Conservation (phyloP, 2,797 vertebrate species). For the Oreonectes daqikongensis region DNA sequence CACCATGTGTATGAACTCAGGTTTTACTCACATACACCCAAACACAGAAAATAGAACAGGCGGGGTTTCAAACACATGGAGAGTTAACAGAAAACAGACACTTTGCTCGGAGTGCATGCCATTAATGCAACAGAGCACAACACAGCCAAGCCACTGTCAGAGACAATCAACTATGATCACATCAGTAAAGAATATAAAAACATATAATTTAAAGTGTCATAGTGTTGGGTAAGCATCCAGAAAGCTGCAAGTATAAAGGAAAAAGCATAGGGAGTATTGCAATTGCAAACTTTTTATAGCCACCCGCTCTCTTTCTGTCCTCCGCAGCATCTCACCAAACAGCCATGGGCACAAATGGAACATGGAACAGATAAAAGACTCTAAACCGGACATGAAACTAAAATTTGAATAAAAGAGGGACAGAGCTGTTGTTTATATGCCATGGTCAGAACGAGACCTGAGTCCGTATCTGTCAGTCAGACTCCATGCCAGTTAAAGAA, state of each 20-base stretch:
- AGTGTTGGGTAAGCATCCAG: background rate
- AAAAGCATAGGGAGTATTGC: constrained; percentile 3
- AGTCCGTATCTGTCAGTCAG: constrained; percentile 20
- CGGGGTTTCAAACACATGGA: constrained; percentile 11
- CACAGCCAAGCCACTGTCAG: constrained; percentile 4
- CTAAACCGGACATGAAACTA: constrained; percentile 47
- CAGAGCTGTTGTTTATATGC: background rate
- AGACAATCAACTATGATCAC: constrained; percentile 23
- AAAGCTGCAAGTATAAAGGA: constrained; percentile 11
- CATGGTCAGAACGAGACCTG: constrained; percentile 1
- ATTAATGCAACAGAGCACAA: constrained; percentile 2
- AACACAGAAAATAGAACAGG: constrained; percentile 1
- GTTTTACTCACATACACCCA: constrained; percentile 6
- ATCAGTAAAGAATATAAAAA: constrained; percentile 4
- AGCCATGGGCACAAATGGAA: constrained; percentile 50
- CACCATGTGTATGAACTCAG: constrained; percentile 10
- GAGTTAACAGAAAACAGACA: constrained; percentile 10
- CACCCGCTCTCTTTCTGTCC: constrained; percentile 58
- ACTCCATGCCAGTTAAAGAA: background rate
- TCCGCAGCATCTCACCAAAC: constrained; percentile 58
- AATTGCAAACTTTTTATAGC: constrained; percentile 32
- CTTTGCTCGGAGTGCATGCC: constrained; percentile 7
- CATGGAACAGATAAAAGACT: constrained; percentile 6
- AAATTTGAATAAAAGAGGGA: constrained; percentile 54
- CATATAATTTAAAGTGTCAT: background rate